These are phyloP conservation scores for Beroe ovata DNA, from an alignment of 37 sponge, comb jelly and placozoan genomes.

Conservation along the genomic window DNA sequence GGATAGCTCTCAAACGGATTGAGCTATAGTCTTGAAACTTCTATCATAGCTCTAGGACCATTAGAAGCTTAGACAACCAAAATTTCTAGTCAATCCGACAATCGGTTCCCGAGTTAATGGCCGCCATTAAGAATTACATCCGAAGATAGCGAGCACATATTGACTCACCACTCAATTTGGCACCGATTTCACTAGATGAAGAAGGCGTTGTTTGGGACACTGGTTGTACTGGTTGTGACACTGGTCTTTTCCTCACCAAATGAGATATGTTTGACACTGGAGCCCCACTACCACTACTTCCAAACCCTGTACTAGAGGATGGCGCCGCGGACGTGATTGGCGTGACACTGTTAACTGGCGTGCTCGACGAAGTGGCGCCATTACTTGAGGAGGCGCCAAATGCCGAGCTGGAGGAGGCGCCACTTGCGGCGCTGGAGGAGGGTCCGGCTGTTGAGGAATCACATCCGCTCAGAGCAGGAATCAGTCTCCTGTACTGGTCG, in stretches of 20 bases:
- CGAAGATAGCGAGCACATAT: too few relatives aligned
- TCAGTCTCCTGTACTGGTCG: constrained; percentile 28
- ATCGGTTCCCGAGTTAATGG: too few relatives aligned
- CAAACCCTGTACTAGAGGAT: not conserved
- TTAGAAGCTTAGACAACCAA: too few relatives aligned
- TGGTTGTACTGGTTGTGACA: constrained; percentile 28
- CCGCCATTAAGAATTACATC: too few relatives aligned
- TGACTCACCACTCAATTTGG: constrained; percentile 43
- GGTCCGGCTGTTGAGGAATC: not conserved
- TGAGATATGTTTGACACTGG: constrained; percentile 48
- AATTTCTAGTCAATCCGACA: too few relatives aligned
- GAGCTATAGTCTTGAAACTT: too few relatives aligned
- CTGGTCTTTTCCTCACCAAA: constrained; percentile 46
- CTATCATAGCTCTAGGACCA: too few relatives aligned
- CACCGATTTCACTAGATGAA: constrained; percentile 32
- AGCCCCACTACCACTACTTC: not conserved
- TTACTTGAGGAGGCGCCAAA: not conserved
- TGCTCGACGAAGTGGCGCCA: not conserved
- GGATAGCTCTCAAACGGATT: too few relatives aligned
- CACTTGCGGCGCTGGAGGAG: not conserved
- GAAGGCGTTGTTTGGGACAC: constrained; percentile 6
- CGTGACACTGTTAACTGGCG: not conserved
- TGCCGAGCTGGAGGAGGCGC: not conserved
- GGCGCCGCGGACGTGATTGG: not conserved
- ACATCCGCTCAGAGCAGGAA: not conserved